These are phyloP conservation scores for Kryphioiulus occultus DNA, from an alignment of 2,888 invertebrate species.

Conservation along the genomic window DNA sequence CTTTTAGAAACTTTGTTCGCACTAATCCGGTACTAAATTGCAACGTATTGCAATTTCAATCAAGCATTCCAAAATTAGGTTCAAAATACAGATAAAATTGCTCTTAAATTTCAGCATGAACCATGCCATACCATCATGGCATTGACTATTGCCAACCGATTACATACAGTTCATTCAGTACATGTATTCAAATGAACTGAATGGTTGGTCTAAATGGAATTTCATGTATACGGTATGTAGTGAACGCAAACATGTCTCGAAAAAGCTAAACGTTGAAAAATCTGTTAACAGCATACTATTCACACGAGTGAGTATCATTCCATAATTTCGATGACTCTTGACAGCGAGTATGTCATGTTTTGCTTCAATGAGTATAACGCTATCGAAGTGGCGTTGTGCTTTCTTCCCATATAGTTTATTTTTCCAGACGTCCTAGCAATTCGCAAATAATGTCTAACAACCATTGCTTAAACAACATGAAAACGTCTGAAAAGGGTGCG, in stretches of 20 bases:
- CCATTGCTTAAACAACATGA: no score
- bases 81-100: no score
- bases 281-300: neutral
- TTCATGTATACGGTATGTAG: neutral
- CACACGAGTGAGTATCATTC: slow-evolving; percentile 28
- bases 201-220: neutral
- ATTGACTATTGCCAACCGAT: neutral
- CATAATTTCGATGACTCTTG: neutral
- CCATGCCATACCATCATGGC: no score
- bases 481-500: no score
- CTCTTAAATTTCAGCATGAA: no score
- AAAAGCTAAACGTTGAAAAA: neutral
- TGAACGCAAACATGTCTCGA: neutral
- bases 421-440: neutral
- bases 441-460: neutral
- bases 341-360: neutral
- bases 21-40: neutral
- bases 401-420: neutral
- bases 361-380: neutral
- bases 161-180: neutral
- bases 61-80: no score
- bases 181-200: neutral
- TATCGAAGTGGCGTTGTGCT: neutral
- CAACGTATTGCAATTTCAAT: no score
- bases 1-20: neutral